Evolutionary conservation across 2,888 invertebrate genomes (phyloP).

Genomic region (Priocnemis perturbator): DNA sequence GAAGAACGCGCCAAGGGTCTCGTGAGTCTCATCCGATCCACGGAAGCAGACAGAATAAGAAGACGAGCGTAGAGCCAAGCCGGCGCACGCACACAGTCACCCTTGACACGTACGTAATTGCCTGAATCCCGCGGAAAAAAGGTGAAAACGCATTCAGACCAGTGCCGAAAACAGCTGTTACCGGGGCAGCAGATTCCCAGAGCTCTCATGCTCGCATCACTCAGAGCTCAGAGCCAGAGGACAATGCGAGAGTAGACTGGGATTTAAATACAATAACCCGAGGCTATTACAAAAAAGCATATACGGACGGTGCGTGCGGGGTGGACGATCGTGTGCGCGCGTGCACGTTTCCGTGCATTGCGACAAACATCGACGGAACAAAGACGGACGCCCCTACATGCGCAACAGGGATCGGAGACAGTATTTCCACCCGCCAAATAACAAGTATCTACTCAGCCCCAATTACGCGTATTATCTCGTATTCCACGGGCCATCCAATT

Average conservation of each 20-base stretch:
- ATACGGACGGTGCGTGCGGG: neutral
- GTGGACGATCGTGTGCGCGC: neutral
- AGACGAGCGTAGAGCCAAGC: constrained; percentile 10
- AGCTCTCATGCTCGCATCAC: constrained; percentile 43
- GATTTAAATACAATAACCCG: constrained; percentile 64
- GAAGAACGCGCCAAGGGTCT: no score
- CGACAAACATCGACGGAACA: neutral
- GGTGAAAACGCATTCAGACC: constrained; percentile 35
- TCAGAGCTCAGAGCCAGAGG: constrained; percentile 42
- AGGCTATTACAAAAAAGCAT: constrained; percentile 55
- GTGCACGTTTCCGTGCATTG: neutral
- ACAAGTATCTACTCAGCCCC: constrained; percentile 49
- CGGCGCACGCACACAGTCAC: constrained; percentile 8
- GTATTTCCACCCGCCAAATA: constrained; percentile 51
- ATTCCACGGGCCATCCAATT: constrained; percentile 33
- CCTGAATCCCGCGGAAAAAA: constrained; percentile 36
- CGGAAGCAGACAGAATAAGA: constrained; percentile 12
- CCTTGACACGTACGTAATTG: constrained; percentile 48
- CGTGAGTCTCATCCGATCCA: neutral
- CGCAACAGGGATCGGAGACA: constrained; percentile 25
- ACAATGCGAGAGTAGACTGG: constrained; percentile 46
- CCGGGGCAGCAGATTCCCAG: constrained; percentile 60
- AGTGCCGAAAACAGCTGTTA: constrained; percentile 60
- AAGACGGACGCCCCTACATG: neutral
- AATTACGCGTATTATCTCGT: constrained; percentile 50